Evolutionary conservation across 2,888 invertebrate species (phyloP).

Genomic region (Phymatocera aterrima): DNA sequence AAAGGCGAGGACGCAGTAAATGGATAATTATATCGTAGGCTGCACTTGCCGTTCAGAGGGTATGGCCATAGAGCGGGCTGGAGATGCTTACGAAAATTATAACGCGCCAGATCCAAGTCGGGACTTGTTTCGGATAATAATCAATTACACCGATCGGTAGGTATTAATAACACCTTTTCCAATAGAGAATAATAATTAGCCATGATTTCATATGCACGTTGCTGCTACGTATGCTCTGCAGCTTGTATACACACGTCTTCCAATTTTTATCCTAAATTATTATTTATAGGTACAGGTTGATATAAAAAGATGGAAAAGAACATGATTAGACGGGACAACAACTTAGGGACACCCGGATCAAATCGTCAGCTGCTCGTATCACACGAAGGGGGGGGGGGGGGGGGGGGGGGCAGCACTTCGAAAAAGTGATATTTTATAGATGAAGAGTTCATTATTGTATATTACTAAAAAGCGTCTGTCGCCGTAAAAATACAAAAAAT

Average conservation of each 20-base stretch:
- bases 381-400: too few relatives aligned
- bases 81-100: slow-evolving; percentile 9
- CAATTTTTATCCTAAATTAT: slow-evolving; percentile 1
- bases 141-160: slow-evolving; percentile 30
- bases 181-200: slow-evolving; percentile 8
- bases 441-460: too few relatives aligned
- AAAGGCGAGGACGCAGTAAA: slow-evolving; percentile 12
- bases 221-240: background rate
- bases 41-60: slow-evolving; percentile 9
- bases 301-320: too few relatives aligned
- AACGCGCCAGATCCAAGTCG: slow-evolving; percentile 10
- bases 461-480: too few relatives aligned
- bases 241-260: background rate
- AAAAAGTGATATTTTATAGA: too few relatives aligned
- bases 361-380: too few relatives aligned
- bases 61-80: background rate
- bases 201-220: background rate
- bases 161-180: slow-evolving; percentile 38
- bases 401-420: too few relatives aligned
- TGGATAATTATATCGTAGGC: slow-evolving; percentile 39
- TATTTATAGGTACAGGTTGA: background rate
- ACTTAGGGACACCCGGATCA: too few relatives aligned
- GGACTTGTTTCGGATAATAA: slow-evolving; percentile 33
- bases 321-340: too few relatives aligned
- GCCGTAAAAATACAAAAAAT: too few relatives aligned